Base-by-base conservation (phyloP, 1,140 invertebrate genomes). In the Hypsibius dujardini region DNA sequence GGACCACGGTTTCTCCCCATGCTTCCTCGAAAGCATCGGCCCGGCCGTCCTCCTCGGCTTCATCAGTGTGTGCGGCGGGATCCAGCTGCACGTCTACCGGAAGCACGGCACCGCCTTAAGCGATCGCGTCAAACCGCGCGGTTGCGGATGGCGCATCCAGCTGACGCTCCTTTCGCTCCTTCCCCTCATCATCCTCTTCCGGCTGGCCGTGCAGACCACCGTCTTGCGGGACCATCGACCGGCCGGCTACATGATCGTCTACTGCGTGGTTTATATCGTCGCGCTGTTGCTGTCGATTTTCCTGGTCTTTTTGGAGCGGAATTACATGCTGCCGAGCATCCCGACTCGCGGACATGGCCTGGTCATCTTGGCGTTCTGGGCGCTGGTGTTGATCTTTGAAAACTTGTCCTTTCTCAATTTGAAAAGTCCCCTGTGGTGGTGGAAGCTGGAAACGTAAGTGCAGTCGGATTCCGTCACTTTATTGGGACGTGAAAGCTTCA, bases 361-460 rank as follows among this genome's bases (percentile, higher is more conserved):
- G 28, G 85, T 92, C 2, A 79, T 96, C 1, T 81, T 96, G 1
- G 80, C 92, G 28, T 95, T 94, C 79, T 95, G 92, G 91, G 88
- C 90, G 0, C 77, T 92, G 70, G 84, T 87, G 46, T 91, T 95
- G 78, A 84, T 90, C 7, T 82, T 84, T 70, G 89, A 95, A 79
- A 93, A 92, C 79, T 78, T 95, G 67, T 84, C 87, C 1, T 90
- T 95, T 76, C 79, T 95, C n/a, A 95, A 91, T 79, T 80, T 92
- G 50, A 84, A 85, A 71, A 87, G 87, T 76, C 81, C 86, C 72
- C 85, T 88, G 77, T 94, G 90, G 90, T 93, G 90, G 89, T 92
- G 90, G 56, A 83, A 88, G 78, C 80, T 90, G 7, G 82, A 84
- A 78, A 82, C 85, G 89, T 88, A 83, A 84, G 86, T 84, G 47